Evolutionary conservation across 2,888 invertebrate species (phyloP).

Genomic region (Anarsia innoxiella): DNA sequence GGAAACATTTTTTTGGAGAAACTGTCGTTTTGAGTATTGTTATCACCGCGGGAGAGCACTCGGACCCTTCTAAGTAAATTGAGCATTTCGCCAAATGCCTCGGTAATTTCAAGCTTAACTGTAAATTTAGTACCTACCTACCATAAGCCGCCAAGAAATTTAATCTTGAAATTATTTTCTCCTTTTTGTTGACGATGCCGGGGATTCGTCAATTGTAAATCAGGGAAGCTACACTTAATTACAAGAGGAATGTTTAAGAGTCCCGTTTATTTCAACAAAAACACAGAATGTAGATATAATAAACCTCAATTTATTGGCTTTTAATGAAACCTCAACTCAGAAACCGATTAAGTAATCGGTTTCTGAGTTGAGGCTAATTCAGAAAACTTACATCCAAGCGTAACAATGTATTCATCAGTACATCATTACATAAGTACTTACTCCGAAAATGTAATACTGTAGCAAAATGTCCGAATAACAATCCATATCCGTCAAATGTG

Average conservation of each 20-base stretch:
- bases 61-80: conserved; percentile 50
- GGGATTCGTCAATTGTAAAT: conserved; percentile 30
- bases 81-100: conserved; percentile 58
- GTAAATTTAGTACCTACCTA: conserved; percentile 60
- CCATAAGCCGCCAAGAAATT: conserved; percentile 60
- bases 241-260: conserved; percentile 13
- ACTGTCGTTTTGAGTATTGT: conserved; percentile 48
- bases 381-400: too few species aligned
- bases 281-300: too few species aligned
- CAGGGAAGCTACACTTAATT: conserved; percentile 24
- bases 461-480: conserved; percentile 2
- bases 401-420: too few species aligned
- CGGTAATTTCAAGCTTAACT: conserved; percentile 56
- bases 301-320: too few species aligned
- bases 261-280: too few species aligned
- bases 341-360: too few species aligned
- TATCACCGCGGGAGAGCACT: conserved; percentile 38
- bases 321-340: too few species aligned
- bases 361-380: too few species aligned
- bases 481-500: conserved; percentile 19
- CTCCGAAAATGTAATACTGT: conserved; percentile 1
- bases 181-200: conserved; percentile 32
- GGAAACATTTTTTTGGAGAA: conserved; percentile 15
- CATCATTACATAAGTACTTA: background rate
- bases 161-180: conserved; percentile 52